Percentiles rank a stretch among this genome's conserved stretches.
Evolutionary conservation across 2,113 vertebrate species (phyloP).

Genomic region (Pterophyllum scalare): DNA sequence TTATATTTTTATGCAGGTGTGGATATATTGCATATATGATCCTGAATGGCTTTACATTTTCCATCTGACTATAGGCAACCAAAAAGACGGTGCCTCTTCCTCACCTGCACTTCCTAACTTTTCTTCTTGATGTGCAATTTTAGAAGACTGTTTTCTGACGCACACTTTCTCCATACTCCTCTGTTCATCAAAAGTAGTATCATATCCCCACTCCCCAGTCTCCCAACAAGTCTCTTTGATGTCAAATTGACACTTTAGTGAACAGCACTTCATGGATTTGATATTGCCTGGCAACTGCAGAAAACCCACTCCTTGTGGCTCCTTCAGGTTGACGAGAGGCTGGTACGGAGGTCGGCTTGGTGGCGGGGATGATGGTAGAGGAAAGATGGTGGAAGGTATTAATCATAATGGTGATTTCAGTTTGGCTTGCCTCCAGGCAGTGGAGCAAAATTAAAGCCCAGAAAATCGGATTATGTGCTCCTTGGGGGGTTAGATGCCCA

Average conservation of each 20-base stretch:
- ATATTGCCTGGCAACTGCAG: constrained; percentile 81
- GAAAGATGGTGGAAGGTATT: constrained; percentile 53
- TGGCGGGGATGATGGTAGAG: neutral
- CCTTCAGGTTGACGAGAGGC: constrained; percentile 61
- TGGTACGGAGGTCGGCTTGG: constrained; percentile 20
- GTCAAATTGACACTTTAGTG: constrained; percentile 83
- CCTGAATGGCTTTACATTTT: constrained; percentile 41
- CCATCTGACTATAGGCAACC: constrained; percentile 44
- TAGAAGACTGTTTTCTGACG: constrained; percentile 34
- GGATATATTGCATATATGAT: constrained; percentile 22
- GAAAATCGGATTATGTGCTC: constrained; percentile 90
- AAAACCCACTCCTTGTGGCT: constrained; percentile 64
- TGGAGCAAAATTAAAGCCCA: constrained; percentile 87
- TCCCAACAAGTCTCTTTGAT: constrained; percentile 77
- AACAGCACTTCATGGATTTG: constrained; percentile 77
- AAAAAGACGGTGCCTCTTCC: neutral
- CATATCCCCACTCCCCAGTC: constrained; percentile 51
- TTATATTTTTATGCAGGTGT: constrained; percentile 12
- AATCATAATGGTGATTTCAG: constrained; percentile 67
- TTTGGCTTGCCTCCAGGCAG: constrained; percentile 81
- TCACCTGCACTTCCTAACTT: constrained; percentile 31
- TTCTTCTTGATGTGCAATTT: constrained; percentile 44
- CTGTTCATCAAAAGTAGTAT: constrained; percentile 74
- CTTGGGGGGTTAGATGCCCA: constrained; percentile 77
- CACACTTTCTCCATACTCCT: constrained; percentile 42